These are phyloP conservation scores for Thripadectes ignobilis DNA, from an alignment of 2,797 vertebrate genomes.

Conservation along the genomic window DNA sequence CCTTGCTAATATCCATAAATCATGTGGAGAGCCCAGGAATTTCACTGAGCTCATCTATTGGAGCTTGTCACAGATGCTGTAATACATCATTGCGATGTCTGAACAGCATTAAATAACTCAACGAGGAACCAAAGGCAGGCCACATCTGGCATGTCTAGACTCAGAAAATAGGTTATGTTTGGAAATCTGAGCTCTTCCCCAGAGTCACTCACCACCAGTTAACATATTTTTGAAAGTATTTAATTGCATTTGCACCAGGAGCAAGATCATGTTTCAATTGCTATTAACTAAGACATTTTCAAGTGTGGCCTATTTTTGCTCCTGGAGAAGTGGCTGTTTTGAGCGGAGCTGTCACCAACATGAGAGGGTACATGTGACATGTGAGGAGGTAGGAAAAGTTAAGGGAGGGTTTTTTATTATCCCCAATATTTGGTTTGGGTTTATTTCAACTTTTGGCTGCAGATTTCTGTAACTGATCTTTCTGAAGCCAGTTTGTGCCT, in stretches of 20 bases:
- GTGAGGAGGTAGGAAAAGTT: not conserved
- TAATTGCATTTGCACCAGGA: not conserved
- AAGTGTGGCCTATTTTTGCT: not conserved
- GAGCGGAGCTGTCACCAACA: not conserved
- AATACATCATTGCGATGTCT: not conserved
- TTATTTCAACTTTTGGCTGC: not conserved
- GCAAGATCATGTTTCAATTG: not conserved
- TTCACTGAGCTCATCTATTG: not conserved
- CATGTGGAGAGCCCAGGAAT: not conserved
- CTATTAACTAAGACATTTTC: not conserved
- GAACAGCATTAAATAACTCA: not conserved
- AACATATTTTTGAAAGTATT: not conserved
- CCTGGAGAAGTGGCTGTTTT: not conserved
- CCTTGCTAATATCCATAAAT: slow-evolving; percentile 7
- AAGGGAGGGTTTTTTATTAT: not conserved
- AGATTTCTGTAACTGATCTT: not conserved
- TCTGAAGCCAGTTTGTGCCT: not conserved
- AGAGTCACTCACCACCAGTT: not conserved
- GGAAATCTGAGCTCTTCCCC: not conserved
- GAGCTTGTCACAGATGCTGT: not conserved
- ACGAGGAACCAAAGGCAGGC: not conserved
- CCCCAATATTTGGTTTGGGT: not conserved
- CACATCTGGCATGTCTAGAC: slow-evolving; percentile 38
- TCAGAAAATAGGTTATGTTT: not conserved
- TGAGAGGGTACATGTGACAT: not conserved